These are phyloP conservation scores for Paedocypris sp. DNA, from an alignment of 2,113 vertebrate species.

Conservation along the genomic window DNA sequence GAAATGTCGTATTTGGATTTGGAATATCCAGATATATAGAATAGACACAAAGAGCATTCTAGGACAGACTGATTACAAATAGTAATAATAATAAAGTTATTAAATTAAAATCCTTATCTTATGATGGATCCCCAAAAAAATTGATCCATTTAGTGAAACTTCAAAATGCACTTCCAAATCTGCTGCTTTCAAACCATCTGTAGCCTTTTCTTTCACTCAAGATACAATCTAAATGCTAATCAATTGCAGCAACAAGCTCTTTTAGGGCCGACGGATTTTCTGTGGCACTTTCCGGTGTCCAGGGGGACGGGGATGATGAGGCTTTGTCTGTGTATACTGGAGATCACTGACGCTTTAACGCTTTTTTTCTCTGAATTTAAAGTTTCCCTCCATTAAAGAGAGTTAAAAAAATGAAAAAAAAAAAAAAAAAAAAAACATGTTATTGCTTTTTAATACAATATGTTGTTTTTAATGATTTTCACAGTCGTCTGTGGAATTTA, in stretches of 20 bases:
- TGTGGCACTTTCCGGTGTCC: constrained; percentile 6
- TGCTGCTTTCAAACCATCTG: constrained; percentile 18
- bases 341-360: constrained; percentile 16
- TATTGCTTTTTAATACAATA: background rate
- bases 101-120: too few species aligned
- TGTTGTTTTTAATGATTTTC: too few species aligned
- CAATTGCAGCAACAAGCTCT: constrained; percentile 30
- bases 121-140: constrained; percentile 1
- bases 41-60: too few species aligned
- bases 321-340: constrained; percentile 18
- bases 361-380: background rate
- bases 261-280: constrained; percentile 20
- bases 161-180: constrained; percentile 22
- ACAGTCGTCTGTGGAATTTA: too few species aligned
- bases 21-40: too few species aligned
- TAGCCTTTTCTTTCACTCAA: constrained; percentile 20
- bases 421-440: background rate
- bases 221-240: constrained; percentile 46
- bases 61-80: too few species aligned
- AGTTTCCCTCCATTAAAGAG: background rate
- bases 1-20: too few species aligned
- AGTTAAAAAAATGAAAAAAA: too few species aligned
- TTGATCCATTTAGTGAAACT: constrained; percentile 21
- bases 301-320: constrained; percentile 12
- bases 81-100: too few species aligned